A percentile compares a stretch with the other conserved stretches of the same genome.
phyloP scores from a whole-genome alignment of 2,113 vertebrate genomes.

The Strix uralensis region DNA sequence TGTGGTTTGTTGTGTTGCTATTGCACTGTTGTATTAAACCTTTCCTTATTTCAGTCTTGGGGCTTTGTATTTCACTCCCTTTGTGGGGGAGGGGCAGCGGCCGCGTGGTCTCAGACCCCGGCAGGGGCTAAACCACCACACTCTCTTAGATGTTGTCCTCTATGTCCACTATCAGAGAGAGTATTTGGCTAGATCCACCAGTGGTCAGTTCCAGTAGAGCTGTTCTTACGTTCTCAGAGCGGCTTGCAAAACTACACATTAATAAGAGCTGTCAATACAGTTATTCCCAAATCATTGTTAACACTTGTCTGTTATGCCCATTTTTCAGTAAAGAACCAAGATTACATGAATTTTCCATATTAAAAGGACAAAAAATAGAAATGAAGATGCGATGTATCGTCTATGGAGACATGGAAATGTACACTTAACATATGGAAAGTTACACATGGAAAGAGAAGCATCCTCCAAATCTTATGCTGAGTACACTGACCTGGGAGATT shows the following conservation, averaged over 20 bases:
- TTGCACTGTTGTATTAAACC: too few species aligned
- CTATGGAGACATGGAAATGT: not conserved
- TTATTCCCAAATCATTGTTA: not conserved
- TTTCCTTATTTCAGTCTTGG: too few species aligned
- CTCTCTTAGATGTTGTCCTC: not conserved
- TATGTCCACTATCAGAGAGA: not conserved
- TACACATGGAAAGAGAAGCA: not conserved
- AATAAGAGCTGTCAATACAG: not conserved
- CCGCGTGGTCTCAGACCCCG: too few species aligned
- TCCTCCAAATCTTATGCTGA: not conserved
- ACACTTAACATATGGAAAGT: not conserved
- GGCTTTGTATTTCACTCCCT: too few species aligned
- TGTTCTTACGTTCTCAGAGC: not conserved
- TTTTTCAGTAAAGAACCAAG: not conserved
- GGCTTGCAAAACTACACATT: not conserved
- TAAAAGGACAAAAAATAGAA: not conserved
- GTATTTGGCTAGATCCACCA: not conserved
- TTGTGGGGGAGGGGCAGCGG: too few species aligned
- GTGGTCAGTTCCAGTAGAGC: not conserved
- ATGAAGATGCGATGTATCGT: not conserved
- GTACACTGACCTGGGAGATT: fast-evolving
- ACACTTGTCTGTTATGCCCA: not conserved
- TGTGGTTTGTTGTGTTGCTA: too few species aligned
- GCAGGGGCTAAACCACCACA: too few species aligned
- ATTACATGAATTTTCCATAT: not conserved